These are phyloP conservation scores for Drosophila formosana DNA, from an alignment of 2,888 invertebrate species.

Conservation along the genomic window DNA sequence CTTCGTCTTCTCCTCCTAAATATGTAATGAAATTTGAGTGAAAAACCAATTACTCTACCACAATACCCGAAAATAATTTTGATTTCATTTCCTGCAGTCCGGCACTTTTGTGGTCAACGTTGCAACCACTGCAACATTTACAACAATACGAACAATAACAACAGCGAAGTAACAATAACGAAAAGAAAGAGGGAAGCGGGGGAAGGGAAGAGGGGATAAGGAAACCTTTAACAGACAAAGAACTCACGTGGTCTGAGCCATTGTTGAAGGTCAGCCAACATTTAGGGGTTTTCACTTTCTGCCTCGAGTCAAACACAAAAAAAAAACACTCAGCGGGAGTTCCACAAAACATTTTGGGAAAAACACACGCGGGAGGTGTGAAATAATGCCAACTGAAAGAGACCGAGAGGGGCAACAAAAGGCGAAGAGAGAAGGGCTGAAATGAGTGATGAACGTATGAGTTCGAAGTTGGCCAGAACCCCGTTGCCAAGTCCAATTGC, in stretches of 20 bases:
- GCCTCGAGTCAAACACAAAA: slow-evolving; percentile 23
- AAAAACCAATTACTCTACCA: slow-evolving; percentile 75
- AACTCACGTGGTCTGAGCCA: slow-evolving; percentile 63
- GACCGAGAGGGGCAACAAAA: slow-evolving; percentile 3
- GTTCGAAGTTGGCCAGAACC: slow-evolving; percentile 25
- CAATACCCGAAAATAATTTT: slow-evolving; percentile 75
- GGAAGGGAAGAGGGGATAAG: slow-evolving; percentile 2
- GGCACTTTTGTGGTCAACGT: slow-evolving; percentile 67
- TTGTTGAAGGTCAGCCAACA: slow-evolving; percentile 69
- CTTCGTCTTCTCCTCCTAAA: background rate
- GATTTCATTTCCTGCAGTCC: slow-evolving; percentile 66
- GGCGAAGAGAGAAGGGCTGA: slow-evolving; percentile 18
- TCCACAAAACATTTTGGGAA: slow-evolving; percentile 5
- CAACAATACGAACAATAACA: slow-evolving; percentile 38
- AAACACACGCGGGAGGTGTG: slow-evolving; percentile 60
- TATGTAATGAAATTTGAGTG: slow-evolving; percentile 61
- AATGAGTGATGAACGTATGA: slow-evolving; percentile 61
- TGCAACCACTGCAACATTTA: slow-evolving; percentile 60
- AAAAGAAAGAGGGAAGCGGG: slow-evolving; percentile 22
- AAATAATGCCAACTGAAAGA: slow-evolving; percentile 34
- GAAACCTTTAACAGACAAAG: slow-evolving; percentile 39
- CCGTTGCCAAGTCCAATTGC: slow-evolving; percentile 27
- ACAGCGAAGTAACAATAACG: slow-evolving; percentile 4
- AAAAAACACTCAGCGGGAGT: slow-evolving; percentile 51
- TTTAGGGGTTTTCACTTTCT: slow-evolving; percentile 70